Percentiles rank a stretch among this genome's conserved stretches.
These are phyloP conservation scores for Megalonaias nervosa DNA, from an alignment of 1,140 invertebrate genomes.

Conservation along the genomic window DNA sequence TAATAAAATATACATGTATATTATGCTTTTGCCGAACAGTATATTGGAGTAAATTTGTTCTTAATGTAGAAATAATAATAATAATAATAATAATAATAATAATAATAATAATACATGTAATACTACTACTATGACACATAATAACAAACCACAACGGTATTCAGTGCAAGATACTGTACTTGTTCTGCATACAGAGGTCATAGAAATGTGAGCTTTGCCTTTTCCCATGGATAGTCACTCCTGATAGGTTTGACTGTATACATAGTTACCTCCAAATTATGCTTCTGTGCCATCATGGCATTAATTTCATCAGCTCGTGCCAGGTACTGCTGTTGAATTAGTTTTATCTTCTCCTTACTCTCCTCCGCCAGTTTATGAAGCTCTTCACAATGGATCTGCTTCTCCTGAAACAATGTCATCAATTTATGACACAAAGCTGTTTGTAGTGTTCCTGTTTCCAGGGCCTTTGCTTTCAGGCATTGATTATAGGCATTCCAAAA, in stretches of 20 bases:
- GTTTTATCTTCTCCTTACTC: slow-evolving; percentile 57
- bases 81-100: too few relatives aligned
- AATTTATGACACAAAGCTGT: neutral
- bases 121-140: too few relatives aligned
- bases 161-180: too few relatives aligned
- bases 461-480: neutral
- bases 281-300: slow-evolving; percentile 62
- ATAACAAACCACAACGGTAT: too few relatives aligned
- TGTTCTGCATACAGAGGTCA: too few relatives aligned
- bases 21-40: too few relatives aligned
- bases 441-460: neutral
- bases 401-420: slow-evolving; percentile 24
- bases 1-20: too few relatives aligned
- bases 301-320: slow-evolving; percentile 64
- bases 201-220: neutral
- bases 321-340: slow-evolving; percentile 64
- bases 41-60: too few relatives aligned
- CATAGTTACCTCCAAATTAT: slow-evolving; percentile 56
- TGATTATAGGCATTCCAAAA: neutral
- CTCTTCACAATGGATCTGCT: slow-evolving; percentile 51
- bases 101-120: too few relatives aligned
- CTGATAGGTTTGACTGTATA: too few relatives aligned
- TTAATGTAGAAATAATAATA: too few relatives aligned
- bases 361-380: slow-evolving; percentile 53
- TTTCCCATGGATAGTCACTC: too few relatives aligned